Evolutionary conservation across 2,113 vertebrate species (phyloP).

Genomic region (Anser cygnoides): DNA sequence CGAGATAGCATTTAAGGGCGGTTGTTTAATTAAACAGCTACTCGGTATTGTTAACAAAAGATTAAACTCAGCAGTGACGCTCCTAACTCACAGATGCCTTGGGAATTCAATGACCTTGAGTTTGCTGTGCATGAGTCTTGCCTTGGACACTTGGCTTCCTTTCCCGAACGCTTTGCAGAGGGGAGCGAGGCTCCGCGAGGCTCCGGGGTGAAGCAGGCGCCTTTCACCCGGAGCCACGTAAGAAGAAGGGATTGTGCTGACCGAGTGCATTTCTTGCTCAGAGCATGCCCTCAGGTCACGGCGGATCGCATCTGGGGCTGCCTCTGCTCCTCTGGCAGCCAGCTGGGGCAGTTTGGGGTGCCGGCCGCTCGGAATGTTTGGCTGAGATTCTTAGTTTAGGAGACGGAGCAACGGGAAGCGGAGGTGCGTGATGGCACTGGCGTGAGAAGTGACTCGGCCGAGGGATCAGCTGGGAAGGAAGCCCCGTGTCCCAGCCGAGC

Average conservation of each 20-base stretch:
- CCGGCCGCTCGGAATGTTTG: neutral
- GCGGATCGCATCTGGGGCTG: neutral
- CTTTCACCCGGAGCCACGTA: neutral
- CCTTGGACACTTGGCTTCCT: conserved; percentile 32
- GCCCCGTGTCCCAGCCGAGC: neutral
- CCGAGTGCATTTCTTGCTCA: neutral
- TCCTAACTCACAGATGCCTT: conserved; percentile 67
- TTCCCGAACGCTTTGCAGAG: neutral
- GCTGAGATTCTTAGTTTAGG: neutral
- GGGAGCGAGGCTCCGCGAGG: neutral
- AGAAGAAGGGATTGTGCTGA: neutral
- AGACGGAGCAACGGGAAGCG: neutral
- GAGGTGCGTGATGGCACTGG: neutral
- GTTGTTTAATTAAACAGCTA: conserved; percentile 65
- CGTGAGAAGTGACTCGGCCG: neutral
- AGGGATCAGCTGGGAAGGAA: neutral
- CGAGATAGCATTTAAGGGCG: conserved; percentile 1
- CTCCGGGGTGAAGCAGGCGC: neutral
- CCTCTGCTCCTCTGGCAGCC: neutral
- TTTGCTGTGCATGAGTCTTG: conserved; percentile 42
- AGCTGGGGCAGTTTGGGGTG: neutral
- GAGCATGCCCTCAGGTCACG: neutral
- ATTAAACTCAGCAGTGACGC: conserved; percentile 42
- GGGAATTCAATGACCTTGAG: conserved; percentile 69
- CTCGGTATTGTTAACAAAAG: conserved; percentile 52